Evolutionary conservation across 2,113 vertebrate genomes (phyloP), one percentile per base, ranked within the genome.

Genomic region (Petrocephalus microphthalmus): DNA sequence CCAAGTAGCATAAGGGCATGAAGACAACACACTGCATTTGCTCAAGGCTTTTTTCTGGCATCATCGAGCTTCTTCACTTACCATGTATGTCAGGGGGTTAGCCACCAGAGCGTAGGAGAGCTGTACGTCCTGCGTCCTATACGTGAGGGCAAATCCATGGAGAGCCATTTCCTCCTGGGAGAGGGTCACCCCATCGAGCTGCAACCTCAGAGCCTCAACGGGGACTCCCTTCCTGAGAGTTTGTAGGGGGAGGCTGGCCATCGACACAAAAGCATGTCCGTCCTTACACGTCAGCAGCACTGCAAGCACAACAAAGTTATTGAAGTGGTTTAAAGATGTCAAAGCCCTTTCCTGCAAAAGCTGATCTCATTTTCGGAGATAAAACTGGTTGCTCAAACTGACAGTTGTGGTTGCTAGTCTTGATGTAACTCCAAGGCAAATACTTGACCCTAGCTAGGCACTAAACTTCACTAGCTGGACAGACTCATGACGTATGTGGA

Each of bases 161-260:
- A 42, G 20, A 4, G 6, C 2, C 11, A 37, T 67, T 29, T 89
- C 88, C 51, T 78, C n/a, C 33, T 78, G 88, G 25, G 88, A 86
- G 19, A 89, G 64, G 5, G 67, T 33, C 17, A 86, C 47, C 8
- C 88, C 88, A 45, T 89, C 64, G 22, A 78, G 29, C 84, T 86
- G 84, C 60, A 89, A 29, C 5, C 49, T 29, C 25, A 89, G 29
- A 51, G 17, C 33, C 20, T 42, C 84, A 67, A 81, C 20, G 29
- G 20, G 49, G 15, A 52, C 85, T 42, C 29, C 47, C 0, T 33
- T 47, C 51, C 17, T 22, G 8, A 67, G 57, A 22, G 11, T 51
- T 37, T 42, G 84, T 20, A 54, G 51, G 56, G 15, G 45, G 37
- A 56, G 11, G 60, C 19, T 47, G 84, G 49, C 25, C 15, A 17